Percentiles rank a stretch among this genome's conserved stretches.
Evolutionary conservation across 1,140 invertebrate genomes (phyloP).

Genomic region (Drosophila carrolli): DNA sequence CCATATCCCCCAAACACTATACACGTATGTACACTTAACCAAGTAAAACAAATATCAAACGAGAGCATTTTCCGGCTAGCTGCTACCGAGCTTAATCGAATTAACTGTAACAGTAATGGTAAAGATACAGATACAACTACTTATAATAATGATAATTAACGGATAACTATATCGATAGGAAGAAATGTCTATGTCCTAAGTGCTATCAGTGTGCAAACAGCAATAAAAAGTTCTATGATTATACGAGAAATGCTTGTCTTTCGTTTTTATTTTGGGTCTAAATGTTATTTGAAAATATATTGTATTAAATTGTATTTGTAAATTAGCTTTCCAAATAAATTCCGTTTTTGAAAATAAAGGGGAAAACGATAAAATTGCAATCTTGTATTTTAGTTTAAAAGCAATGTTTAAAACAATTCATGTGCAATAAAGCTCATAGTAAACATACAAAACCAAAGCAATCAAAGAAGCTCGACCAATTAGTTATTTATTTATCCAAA

Average conservation of each 20-base stretch:
- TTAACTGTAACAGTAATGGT: constrained; percentile 32
- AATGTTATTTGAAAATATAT: too few species aligned
- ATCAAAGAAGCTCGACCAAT: too few species aligned
- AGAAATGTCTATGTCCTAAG: constrained; percentile 36
- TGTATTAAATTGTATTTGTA: too few species aligned
- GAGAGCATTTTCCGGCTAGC: constrained; percentile 8
- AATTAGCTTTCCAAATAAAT: too few species aligned
- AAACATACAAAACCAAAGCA: too few species aligned
- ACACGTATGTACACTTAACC: constrained; percentile 17
- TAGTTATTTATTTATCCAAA: too few species aligned
- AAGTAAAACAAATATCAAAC: constrained; percentile 5
- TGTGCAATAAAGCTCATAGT: too few species aligned
- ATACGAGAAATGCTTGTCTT: neutral
- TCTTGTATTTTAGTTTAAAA: too few species aligned
- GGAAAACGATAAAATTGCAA: too few species aligned
- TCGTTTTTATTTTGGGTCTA: too few species aligned
- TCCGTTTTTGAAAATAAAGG: too few species aligned
- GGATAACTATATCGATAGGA: constrained; percentile 26
- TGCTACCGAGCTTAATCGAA: constrained; percentile 19
- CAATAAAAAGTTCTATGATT: constrained; percentile 42
- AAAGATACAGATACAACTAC: constrained; percentile 17
- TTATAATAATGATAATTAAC: constrained; percentile 36
- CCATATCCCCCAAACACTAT: constrained; percentile 23
- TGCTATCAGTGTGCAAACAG: constrained; percentile 39
- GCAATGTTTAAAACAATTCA: too few species aligned